phyloP scores from a whole-genome alignment of 2,888 invertebrate genomes.

The Drosophila putrida region DNA sequence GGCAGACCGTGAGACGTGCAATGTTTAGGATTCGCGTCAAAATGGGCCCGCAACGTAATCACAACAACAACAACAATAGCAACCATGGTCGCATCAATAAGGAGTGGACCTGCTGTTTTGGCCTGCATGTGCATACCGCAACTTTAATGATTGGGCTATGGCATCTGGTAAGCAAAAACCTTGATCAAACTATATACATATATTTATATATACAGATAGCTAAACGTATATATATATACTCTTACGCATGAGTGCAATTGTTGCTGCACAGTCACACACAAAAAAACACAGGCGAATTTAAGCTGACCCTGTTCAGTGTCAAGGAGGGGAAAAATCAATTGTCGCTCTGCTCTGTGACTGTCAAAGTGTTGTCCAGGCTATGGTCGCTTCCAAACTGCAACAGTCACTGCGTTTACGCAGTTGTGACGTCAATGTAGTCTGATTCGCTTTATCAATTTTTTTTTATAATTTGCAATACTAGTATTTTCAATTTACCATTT shows the following conservation, averaged over 20 bases:
- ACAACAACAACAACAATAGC: constrained; percentile 47
- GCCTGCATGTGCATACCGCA: constrained; percentile 93
- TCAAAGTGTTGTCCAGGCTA: constrained; percentile 45
- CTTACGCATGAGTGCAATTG: constrained; percentile 30
- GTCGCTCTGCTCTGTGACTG: constrained; percentile 35
- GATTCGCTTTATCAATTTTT: not conserved
- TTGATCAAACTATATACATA: constrained; percentile 2
- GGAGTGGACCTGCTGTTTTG: constrained; percentile 93
- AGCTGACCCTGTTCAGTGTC: constrained; percentile 76
- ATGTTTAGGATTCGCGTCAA: constrained; percentile 85
- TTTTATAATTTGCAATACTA: not conserved
- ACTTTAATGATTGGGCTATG: constrained; percentile 93
- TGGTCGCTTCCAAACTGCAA: constrained; percentile 29
- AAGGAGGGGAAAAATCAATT: constrained; percentile 73
- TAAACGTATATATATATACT: constrained; percentile 2
- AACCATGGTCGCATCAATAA: constrained; percentile 85
- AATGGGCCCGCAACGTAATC: constrained; percentile 87
- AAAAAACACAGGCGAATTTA: not conserved
- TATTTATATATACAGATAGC: not conserved
- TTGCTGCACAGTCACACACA: constrained; percentile 16
- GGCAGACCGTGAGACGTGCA: constrained; percentile 60
- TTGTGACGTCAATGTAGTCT: constrained; percentile 35
- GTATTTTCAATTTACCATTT: constrained; percentile 7
- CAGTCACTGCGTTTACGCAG: not conserved
- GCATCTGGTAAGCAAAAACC: constrained; percentile 90